Conservation (phyloP, 2,888 invertebrate species). For the Chirona hameri region DNA sequence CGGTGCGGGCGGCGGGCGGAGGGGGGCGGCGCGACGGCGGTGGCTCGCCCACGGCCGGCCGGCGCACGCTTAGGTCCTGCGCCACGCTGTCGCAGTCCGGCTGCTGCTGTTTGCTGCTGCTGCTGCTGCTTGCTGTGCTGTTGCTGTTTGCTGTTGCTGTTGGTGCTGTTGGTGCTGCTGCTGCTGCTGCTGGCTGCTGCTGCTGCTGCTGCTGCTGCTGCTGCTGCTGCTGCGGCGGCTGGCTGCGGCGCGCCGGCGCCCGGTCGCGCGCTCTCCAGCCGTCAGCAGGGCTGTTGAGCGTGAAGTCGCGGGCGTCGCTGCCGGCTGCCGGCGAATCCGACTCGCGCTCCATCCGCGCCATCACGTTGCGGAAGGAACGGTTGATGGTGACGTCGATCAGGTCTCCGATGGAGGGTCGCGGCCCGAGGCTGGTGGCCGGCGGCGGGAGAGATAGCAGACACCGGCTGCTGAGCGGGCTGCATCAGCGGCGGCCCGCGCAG, state of each 20-base stretch:
- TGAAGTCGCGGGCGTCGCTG: neutral
- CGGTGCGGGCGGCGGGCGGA: neutral
- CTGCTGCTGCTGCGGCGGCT: neutral
- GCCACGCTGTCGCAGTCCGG: conserved; percentile 13
- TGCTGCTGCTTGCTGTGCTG: too few relatives aligned
- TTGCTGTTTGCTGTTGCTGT: too few relatives aligned
- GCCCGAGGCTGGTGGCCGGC: neutral
- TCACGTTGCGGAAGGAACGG: conserved; percentile 32
- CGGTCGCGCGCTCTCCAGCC: too few relatives aligned
- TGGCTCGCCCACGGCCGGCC: neutral
- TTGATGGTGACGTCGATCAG: conserved; percentile 29
- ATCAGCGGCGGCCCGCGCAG: neutral
- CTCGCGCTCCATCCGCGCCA: conserved; percentile 32
- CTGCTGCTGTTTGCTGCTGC: neutral
- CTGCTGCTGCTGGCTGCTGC: too few relatives aligned
- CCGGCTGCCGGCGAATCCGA: conserved; percentile 6
- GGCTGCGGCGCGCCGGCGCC: neutral
- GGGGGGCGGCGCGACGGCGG: too few relatives aligned
- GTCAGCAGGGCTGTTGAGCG: neutral
- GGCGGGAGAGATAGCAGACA: neutral
- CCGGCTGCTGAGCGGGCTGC: too few relatives aligned
- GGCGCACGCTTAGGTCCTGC: conserved; percentile 30
- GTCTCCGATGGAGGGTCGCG: neutral
- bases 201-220: too few relatives aligned
- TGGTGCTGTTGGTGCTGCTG: too few relatives aligned